These are phyloP conservation scores for Tretioscincus oriximinensis DNA, from an alignment of 2,113 vertebrate genomes.

Conservation along the genomic window DNA sequence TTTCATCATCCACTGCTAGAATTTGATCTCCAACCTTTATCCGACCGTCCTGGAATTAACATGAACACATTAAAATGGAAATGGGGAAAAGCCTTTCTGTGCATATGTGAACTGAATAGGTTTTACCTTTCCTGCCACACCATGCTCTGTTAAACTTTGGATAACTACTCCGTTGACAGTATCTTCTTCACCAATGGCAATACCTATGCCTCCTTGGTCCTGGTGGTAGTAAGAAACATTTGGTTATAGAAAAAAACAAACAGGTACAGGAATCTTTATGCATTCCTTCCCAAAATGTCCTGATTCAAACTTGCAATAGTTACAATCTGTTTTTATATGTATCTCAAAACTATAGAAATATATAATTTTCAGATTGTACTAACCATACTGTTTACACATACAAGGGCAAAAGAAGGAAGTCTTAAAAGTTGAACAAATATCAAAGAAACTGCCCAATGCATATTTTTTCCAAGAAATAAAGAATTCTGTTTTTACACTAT, in stretches of 20 bases:
- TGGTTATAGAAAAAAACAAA: not conserved
- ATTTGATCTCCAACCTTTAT: constrained; percentile 84
- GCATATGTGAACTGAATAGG: not conserved
- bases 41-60: constrained; percentile 78
- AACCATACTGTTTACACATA: no score
- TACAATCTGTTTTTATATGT: not conserved
- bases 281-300: not conserved
- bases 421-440: no score
- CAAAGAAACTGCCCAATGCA: no score
- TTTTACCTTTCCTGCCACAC: constrained; percentile 76
- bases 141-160: constrained; percentile 81
- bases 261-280: not conserved
- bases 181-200: constrained; percentile 83
- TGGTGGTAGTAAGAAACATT: constrained; percentile 53
- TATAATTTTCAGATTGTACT: not conserved
- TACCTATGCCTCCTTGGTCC: constrained; percentile 84
- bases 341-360: not conserved
- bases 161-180: constrained; percentile 76
- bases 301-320: not conserved
- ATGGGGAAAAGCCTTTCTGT: not conserved
- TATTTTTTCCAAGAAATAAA: no score
- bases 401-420: no score
- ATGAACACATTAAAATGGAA: not conserved
- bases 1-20: constrained; percentile 84
- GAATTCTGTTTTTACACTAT: no score